Conservation (phyloP, 2,113 vertebrate genomes). For the Fulmarus glacialis region DNA sequence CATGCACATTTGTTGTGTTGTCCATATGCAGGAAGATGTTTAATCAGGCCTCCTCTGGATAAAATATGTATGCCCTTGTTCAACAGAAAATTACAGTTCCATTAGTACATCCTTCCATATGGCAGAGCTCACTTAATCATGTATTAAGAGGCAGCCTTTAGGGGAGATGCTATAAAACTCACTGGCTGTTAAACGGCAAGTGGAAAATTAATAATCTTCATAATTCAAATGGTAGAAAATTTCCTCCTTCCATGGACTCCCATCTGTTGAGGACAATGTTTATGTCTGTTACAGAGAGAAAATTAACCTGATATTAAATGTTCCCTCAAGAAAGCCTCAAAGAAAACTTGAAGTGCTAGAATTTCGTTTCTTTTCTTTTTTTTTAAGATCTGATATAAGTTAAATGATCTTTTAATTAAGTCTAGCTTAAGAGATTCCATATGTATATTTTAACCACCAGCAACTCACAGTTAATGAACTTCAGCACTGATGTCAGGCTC, state of each 20-base stretch:
- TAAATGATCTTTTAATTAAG: not conserved
- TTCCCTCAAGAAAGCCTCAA: not conserved
- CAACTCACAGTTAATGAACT: not conserved
- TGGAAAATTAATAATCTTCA: not conserved
- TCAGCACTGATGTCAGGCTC: not conserved
- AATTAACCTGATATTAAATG: not conserved
- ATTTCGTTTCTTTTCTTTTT: not conserved
- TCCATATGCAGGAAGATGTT: not conserved
- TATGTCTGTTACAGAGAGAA: not conserved
- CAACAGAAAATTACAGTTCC: not conserved
- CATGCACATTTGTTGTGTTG: not conserved
- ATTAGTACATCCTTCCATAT: not conserved
- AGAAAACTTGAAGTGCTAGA: not conserved
- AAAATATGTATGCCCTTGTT: not conserved
- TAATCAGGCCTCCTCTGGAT: not conserved
- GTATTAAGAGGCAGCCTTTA: not conserved
- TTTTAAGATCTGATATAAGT: not conserved
- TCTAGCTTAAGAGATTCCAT: not conserved
- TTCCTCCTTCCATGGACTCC: not conserved
- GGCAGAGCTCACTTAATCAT: not conserved
- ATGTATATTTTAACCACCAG: not conserved
- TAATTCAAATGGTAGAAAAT: not conserved
- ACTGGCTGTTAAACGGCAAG: not conserved
- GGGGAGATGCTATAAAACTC: not conserved
- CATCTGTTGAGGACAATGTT: not conserved